Evolutionary conservation across 2,888 invertebrate species (phyloP).

Genomic region (Charanyca ferruginea): DNA sequence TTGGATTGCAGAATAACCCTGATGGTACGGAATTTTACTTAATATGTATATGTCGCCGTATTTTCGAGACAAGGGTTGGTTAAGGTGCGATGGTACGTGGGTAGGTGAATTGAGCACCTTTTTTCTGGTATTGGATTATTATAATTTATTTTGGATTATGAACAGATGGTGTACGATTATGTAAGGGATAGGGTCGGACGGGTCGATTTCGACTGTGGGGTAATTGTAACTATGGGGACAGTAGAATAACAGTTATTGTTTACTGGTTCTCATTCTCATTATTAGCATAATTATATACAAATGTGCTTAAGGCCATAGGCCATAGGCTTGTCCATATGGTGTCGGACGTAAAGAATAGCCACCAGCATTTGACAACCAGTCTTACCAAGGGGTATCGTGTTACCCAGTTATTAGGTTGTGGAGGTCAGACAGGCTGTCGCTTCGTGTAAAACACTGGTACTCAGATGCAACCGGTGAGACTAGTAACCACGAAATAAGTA

Average conservation of each 20-base stretch:
- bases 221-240: not conserved
- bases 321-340: too few relatives aligned
- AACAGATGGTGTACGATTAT: not conserved
- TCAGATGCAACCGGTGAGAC: too few relatives aligned
- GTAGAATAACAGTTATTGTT: not conserved
- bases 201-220: not conserved
- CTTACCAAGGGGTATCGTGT: too few relatives aligned
- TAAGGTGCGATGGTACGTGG: slow-evolving; percentile 45
- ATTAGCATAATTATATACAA: not conserved
- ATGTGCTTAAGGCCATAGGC: not conserved
- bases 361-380: too few relatives aligned
- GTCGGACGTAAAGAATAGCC: too few relatives aligned
- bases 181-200: not conserved
- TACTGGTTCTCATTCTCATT: not conserved
- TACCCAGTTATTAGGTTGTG: too few relatives aligned
- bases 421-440: too few relatives aligned
- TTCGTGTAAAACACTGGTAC: too few relatives aligned
- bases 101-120: slow-evolving; percentile 8
- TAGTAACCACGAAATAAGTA: too few relatives aligned
- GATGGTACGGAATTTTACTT: slow-evolving; percentile 51
- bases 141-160: slow-evolving; percentile 34
- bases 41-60: slow-evolving; percentile 51
- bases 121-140: slow-evolving; percentile 11
- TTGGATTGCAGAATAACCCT: slow-evolving; percentile 53
- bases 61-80: slow-evolving; percentile 45